Percentiles rank a stretch among this genome's conserved stretches.
Conservation (phyloP, 30 jellyfish, hydroid and myxozoan species). For the Cassiopea xamachana region DNA sequence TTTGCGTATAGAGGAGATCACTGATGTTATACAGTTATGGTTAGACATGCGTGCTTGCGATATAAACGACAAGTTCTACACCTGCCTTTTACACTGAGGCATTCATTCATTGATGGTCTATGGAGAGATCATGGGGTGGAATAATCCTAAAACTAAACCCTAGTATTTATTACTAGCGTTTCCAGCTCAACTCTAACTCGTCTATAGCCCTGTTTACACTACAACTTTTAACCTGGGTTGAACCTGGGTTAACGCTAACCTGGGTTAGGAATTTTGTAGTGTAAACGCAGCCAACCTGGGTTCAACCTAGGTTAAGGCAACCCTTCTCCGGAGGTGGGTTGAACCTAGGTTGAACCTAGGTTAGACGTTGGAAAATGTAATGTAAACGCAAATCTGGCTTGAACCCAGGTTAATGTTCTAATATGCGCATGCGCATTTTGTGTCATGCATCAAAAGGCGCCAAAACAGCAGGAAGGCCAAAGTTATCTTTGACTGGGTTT, state of each 20-base stretch:
- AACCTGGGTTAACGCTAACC: constrained; percentile 40
- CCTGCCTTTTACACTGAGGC: too few species aligned
- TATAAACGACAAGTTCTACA: too few species aligned
- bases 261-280: constrained; percentile 28
- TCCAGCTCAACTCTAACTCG: too few species aligned
- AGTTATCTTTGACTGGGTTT: background rate
- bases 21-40: too few species aligned
- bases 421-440: background rate
- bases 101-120: too few species aligned
- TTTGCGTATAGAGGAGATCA: too few species aligned
- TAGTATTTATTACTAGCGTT: too few species aligned
- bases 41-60: too few species aligned
- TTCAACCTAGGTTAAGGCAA: constrained; percentile 48
- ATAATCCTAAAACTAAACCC: too few species aligned
- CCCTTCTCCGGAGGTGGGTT: constrained; percentile 39
- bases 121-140: too few species aligned
- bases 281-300: constrained; percentile 47
- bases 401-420: constrained; percentile 34
- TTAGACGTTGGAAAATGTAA: constrained; percentile 40
- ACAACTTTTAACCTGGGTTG: constrained; percentile 47
- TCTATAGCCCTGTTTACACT: constrained; percentile 20
- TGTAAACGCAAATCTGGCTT: constrained; percentile 52
- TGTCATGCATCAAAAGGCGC: background rate
- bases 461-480: background rate
- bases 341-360: constrained; percentile 54